phyloP scores from a whole-genome alignment of 2,888 invertebrate species.

The Acronicta psi region DNA sequence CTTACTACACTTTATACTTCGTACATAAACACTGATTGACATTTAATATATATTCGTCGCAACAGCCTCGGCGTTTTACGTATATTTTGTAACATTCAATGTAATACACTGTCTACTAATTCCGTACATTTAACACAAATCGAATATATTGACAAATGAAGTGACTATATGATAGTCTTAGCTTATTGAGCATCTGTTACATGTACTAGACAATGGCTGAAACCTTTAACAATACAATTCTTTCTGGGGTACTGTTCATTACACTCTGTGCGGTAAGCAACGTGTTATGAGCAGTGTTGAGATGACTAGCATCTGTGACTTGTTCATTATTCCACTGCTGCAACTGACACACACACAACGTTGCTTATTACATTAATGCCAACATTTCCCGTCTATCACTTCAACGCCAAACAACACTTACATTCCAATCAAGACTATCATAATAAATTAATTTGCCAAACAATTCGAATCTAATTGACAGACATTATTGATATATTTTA shows the following conservation, averaged over 20 bases:
- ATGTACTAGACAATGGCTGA: constrained; percentile 24
- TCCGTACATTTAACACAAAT: constrained; percentile 55
- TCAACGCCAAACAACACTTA: constrained; percentile 18
- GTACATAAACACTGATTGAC: constrained; percentile 66
- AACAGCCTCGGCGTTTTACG: constrained; percentile 74
- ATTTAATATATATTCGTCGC: constrained; percentile 68
- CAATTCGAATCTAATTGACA: constrained; percentile 66
- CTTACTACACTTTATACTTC: constrained; percentile 64
- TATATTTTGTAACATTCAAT: constrained; percentile 42
- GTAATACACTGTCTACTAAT: constrained; percentile 44
- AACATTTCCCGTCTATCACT: constrained; percentile 24
- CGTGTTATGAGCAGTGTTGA: neutral
- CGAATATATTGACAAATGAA: constrained; percentile 58
- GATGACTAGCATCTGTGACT: neutral
- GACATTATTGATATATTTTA: constrained; percentile 55
- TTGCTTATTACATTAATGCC: constrained; percentile 23
- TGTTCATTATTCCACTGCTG: neutral
- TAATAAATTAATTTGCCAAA: constrained; percentile 60
- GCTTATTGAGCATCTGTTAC: constrained; percentile 30
- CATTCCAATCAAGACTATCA: constrained; percentile 51
- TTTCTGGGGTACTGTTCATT: constrained; percentile 22
- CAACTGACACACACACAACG: constrained; percentile 8
- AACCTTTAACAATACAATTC: constrained; percentile 26
- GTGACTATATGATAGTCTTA: constrained; percentile 54
- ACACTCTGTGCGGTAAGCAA: constrained; percentile 20